phyloP scores from a whole-genome alignment of 1,140 invertebrate genomes.

The Drosophila pseudoananassae region DNA sequence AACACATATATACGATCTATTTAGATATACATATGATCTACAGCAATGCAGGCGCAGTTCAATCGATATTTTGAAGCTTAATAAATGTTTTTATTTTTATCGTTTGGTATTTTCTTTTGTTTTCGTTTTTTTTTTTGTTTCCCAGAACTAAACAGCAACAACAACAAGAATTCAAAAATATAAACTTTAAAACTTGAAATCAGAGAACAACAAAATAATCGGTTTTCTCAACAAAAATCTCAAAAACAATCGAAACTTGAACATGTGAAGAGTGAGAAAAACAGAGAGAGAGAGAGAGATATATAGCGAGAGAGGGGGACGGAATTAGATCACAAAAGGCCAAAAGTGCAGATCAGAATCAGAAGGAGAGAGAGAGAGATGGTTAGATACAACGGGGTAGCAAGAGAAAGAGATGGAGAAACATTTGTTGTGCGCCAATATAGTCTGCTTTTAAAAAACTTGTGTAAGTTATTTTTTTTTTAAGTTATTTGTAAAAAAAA shows the following conservation, averaged over 20 bases:
- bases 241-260: slow-evolving; percentile 28
- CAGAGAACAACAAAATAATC: not conserved
- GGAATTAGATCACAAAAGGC: not conserved
- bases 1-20: slow-evolving; percentile 26
- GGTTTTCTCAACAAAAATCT: slow-evolving; percentile 6
- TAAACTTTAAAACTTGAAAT: slow-evolving; percentile 13
- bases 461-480: not conserved
- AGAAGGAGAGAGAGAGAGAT: not conserved
- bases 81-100: slow-evolving; percentile 13
- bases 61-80: slow-evolving; percentile 28
- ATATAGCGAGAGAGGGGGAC: slow-evolving; percentile 5
- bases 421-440: slow-evolving; percentile 23
- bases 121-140: slow-evolving; percentile 26
- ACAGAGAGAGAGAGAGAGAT: not conserved
- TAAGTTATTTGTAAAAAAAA: slow-evolving; percentile 1
- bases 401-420: slow-evolving; percentile 1
- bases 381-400: not conserved
- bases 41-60: slow-evolving; percentile 32
- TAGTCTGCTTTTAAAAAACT: not conserved
- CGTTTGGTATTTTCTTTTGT: not conserved
- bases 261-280: slow-evolving; percentile 13
- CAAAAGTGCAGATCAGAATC: slow-evolving; percentile 11
- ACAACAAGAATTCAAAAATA: slow-evolving; percentile 40
- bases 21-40: slow-evolving; percentile 23
- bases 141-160: slow-evolving; percentile 45